Evolutionary conservation across 1,140 invertebrate genomes (phyloP), one percentile per base, ranked within the genome.

Genomic region (Platorchestia sp.): DNA sequence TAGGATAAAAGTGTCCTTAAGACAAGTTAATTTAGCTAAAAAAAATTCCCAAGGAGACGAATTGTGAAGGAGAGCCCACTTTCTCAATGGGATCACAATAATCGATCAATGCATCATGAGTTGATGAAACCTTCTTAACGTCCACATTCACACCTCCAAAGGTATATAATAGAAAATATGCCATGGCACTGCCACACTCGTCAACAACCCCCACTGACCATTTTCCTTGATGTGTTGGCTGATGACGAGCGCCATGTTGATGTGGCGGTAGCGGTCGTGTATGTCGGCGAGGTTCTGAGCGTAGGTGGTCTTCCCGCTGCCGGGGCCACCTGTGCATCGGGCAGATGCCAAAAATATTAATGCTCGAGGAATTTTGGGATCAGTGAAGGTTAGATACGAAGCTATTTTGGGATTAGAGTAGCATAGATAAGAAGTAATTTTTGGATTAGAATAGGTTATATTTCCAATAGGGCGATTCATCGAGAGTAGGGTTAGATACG

Each of bases 261-360:
- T 98, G 97, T 99, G 98, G 42, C 98, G 98, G 89, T 99, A 97
- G 16, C 98, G 98, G 95, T 98, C 98, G 96, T 98, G 98, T 97
- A 99, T 98, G 97, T 98, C 98, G 97, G 98, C 98, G 95, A 99
- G 97, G 96, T 98, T 98, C 97, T 99, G 98, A 97, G 98, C 99
- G 97, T 99, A 98, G 97, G 98, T 99, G 97, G 99, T 98, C 98
- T 99, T 99, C 87, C 98, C 98, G 97, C 98, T 99, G 96, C 98
- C 98, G 95, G 98, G 98, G 95, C 98, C 98, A 96, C 98, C 98
- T 98, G 97, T 40, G 96, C 97, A 96, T 95, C 95, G 96, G 42
- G 47, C n/a, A 51, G 14, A 22, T n/a, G 36, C 45, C 45, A 87
- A 87, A 87, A 42, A 3, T 87, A 87, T n/a, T n/a, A 86, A 86